Evolutionary conservation across 1,140 invertebrate species (phyloP), one percentile per base, ranked within the genome.

Genomic region (Calliopsis andreniformis): DNA sequence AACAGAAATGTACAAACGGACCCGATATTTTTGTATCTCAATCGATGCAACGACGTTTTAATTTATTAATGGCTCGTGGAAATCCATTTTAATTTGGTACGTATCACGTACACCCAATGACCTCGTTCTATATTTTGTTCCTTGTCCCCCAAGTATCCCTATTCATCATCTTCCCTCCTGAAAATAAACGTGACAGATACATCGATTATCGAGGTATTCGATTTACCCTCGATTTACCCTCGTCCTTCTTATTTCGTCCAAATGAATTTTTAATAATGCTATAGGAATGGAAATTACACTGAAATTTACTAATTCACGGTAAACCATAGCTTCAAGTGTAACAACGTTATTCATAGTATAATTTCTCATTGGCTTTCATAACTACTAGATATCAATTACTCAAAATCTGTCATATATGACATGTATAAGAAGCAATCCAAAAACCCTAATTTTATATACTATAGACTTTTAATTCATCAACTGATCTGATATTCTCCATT

Each of bases 81-180:
- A n/a, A 49, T 49, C 20, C 47, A 49, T 71, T 70, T 77, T 59
- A 77, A 76, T 71, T 55, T 68, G 18, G 43, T 18, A 28, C 23
- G 68, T 35, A 30, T 14, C 14, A 56, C 53, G 25, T 61, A 12
- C 39, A 20, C 14, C 30, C 28, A 23, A 2, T 55, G 35, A 30
- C 49, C 28, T 25, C 59, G 63, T 77, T 20, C 75, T 71, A 77
- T 51, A 77, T 77, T 77, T 71, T 56, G 16, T 61, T 71, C 63
- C 45, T n/a, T 32, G 47, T 63, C 53, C 12, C 25, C 42, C 63
- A 55, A 14, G 32, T 62, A 71, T 71, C 35, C 35, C 35, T 39
- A 39, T 39, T 39, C 35, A 3, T 3, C 35, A 39, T 39, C 35
- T 39, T 10, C 35, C 4, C 35, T 39, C 35, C 4, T 10, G 10